phyloP scores from a whole-genome alignment of 2,113 vertebrate species.

The Trogon melanurus region DNA sequence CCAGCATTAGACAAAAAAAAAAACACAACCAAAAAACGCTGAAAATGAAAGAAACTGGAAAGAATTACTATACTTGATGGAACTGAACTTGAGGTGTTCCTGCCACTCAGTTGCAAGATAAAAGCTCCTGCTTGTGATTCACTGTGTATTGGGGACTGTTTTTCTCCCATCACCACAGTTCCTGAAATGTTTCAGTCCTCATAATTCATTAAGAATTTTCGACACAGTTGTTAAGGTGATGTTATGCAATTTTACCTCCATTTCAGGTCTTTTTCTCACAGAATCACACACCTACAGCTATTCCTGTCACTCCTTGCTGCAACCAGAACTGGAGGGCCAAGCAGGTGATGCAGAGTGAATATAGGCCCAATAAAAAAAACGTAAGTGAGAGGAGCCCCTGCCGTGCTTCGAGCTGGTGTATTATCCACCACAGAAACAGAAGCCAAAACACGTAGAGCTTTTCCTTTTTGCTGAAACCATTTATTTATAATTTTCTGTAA shows the following conservation, averaged over 20 bases:
- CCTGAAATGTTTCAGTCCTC: not conserved
- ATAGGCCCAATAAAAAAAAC: not conserved
- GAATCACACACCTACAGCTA: not conserved
- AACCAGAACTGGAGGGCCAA: not conserved
- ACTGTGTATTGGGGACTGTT: fast-evolving
- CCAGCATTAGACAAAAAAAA: not conserved
- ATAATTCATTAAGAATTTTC: not conserved
- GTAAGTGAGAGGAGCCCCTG: not conserved
- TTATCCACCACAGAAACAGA: not conserved
- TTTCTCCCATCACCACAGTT: not conserved
- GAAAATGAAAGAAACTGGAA: not conserved
- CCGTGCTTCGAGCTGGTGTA: not conserved
- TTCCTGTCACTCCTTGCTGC: not conserved
- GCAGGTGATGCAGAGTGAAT: not conserved
- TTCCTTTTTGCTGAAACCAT: not conserved
- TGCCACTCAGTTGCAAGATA: not conserved
- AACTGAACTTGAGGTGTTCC: not conserved
- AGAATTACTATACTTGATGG: not conserved
- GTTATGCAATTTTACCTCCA: not conserved
- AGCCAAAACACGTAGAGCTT: not conserved
- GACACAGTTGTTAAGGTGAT: not conserved
- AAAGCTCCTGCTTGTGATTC: not conserved
- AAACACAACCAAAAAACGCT: not conserved
- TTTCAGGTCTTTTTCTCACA: not conserved
- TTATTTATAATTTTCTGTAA: not conserved